These are phyloP conservation scores for Macrochelys suwanniensis DNA, from an alignment of 2,797 vertebrate genomes.

Conservation along the genomic window DNA sequence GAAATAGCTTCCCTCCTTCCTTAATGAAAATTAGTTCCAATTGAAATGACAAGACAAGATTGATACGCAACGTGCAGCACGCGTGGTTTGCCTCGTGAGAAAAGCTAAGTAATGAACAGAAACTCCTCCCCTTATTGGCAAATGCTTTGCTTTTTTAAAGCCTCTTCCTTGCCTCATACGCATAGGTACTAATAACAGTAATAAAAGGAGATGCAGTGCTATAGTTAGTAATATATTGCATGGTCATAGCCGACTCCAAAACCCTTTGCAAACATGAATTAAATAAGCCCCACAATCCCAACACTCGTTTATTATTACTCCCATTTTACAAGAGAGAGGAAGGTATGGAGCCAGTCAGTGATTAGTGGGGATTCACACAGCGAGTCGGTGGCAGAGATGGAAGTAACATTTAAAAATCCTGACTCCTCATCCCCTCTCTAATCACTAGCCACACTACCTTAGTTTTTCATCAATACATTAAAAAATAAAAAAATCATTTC, in stretches of 20 bases:
- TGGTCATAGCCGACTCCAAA: background rate
- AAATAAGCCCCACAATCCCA: background rate
- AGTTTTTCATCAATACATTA: background rate
- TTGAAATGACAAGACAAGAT: background rate
- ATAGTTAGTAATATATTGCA: background rate
- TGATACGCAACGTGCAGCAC: slow-evolving; percentile 4
- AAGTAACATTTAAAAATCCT: background rate
- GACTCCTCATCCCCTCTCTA: background rate
- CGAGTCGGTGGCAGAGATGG: no score
- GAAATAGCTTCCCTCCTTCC: slow-evolving; percentile 6
- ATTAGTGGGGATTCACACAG: background rate
- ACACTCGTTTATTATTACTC: background rate
- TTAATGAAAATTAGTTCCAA: slow-evolving; percentile 10
- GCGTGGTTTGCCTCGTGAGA: background rate
- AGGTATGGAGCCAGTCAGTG: background rate
- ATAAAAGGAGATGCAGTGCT: background rate
- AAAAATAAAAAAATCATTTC: background rate
- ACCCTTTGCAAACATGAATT: background rate
- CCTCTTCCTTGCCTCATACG: background rate
- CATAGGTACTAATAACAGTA: background rate
- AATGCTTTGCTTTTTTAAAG: background rate
- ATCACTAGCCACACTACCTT: background rate
- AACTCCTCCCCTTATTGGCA: background rate
- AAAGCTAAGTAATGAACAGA: background rate
- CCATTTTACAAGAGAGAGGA: background rate